Evolutionary conservation across 2,888 invertebrate species (phyloP), one percentile per base, ranked within the genome.

Genomic region (Pelosia muscerda): DNA sequence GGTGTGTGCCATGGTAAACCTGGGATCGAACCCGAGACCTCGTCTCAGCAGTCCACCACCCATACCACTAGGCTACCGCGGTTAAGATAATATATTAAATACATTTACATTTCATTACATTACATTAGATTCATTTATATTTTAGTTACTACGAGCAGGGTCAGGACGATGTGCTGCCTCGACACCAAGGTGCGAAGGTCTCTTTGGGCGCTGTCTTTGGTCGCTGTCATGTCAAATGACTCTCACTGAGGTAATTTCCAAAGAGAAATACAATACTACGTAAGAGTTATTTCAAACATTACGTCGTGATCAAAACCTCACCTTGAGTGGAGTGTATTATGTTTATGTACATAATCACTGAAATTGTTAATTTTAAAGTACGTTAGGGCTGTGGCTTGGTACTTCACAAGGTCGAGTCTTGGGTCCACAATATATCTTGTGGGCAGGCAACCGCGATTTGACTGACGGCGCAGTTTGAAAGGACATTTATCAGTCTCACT

Each of bases 401-500:
- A 90, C 91, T 92, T 86, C 90, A 87, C 88, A 88, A 91, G 92
- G 92, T 84, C 88, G 90, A 87, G 85, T 84, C 87, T 86, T 87
- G 92, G 94, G 93, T 92, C 92, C 90, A 92, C 91, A 94, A 95
- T 94, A 94, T 93, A 95, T 95, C 94, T 94, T 94, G 93, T 87
- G 94, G 92, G 90, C 92, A 92, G 92, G 93, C 93, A 93, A 93
- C 94, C 94, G 92, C 94, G 92, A 92, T 93, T 94, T 94, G 94
- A 94, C 92, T 94, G 94, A 94, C 94, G 93, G 92, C 92, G 90
- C 87, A 87, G 92, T 90, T 92, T 93, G 94, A 95, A 92, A 92
- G 94, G 93, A 92, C 93, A 95, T 94, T 94, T 92, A 94, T 95
- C 94, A 93, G 93, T 88, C 92, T 93, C 94, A 92, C 92, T 92